Percentiles rank a stretch among this genome's conserved stretches.
These are phyloP conservation scores for Leptestheria dahalacensis DNA, from an alignment of 1,140 invertebrate genomes.

Conservation along the genomic window DNA sequence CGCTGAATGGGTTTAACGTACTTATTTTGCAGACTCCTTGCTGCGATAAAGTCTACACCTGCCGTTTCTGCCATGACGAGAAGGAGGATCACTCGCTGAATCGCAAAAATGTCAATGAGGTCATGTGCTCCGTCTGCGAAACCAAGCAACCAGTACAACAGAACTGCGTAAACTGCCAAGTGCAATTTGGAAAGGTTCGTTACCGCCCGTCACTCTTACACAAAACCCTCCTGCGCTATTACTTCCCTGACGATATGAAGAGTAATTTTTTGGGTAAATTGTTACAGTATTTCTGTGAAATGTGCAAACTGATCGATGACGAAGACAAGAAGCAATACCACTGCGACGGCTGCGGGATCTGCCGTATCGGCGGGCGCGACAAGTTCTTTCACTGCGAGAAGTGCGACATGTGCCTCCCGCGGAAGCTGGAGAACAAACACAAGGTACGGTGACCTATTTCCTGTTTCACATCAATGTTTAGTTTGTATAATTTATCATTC, in stretches of 20 bases:
- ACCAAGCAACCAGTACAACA: conserved; percentile 62
- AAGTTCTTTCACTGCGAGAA: conserved; percentile 73
- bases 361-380: conserved; percentile 65
- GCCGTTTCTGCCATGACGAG: conserved; percentile 76
- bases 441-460: conserved; percentile 38
- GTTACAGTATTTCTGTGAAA: conserved; percentile 59
- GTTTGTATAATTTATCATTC: background rate
- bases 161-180: conserved; percentile 53
- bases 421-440: conserved; percentile 58
- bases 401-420: conserved; percentile 73
- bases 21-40: conserved; percentile 54
- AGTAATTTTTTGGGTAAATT: too few species aligned
- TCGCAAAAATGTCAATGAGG: conserved; percentile 58
- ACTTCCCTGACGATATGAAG: too few species aligned
- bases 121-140: conserved; percentile 64
- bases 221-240: background rate
- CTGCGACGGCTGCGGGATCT: conserved; percentile 73
- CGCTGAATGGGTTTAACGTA: background rate
- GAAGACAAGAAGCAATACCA: conserved; percentile 78
- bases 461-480: background rate
- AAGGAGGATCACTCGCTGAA: conserved; percentile 65
- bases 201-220: conserved; percentile 9
- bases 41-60: conserved; percentile 72
- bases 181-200: conserved; percentile 55
- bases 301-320: conserved; percentile 79